Evolutionary conservation across 2,797 vertebrate species (phyloP).

Genomic region (Semaprochilodus insignis): DNA sequence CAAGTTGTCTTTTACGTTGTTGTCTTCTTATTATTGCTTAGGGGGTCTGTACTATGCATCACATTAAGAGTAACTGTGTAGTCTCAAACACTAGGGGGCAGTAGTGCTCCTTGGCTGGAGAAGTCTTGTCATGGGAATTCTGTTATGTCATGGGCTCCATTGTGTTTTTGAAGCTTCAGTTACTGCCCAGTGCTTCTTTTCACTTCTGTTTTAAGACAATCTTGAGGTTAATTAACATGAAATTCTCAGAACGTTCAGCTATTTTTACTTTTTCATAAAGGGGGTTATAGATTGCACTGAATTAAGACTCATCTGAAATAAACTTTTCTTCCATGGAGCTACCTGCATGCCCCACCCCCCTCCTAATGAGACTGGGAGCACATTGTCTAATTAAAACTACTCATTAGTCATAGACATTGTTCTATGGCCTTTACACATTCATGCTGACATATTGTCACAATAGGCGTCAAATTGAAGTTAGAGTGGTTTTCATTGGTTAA

Average conservation of each 20-base stretch:
- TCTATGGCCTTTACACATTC: too few relatives aligned
- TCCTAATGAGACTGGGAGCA: too few relatives aligned
- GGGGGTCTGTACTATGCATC: background rate
- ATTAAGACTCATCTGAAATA: background rate
- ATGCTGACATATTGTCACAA: too few relatives aligned
- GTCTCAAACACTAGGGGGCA: constrained; percentile 21
- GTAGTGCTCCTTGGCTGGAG: constrained; percentile 29
- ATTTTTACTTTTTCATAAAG: background rate
- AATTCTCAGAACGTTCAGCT: background rate
- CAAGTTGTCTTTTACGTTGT: background rate
- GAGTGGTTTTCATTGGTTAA: too few relatives aligned
- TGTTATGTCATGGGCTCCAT: background rate
- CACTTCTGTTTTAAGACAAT: background rate
- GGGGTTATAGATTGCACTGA: background rate
- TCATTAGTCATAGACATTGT: too few relatives aligned
- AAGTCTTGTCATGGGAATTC: constrained; percentile 7
- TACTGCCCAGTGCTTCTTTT: background rate
- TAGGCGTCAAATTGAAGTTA: too few relatives aligned
- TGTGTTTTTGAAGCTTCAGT: constrained; percentile 5
- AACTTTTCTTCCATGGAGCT: background rate
- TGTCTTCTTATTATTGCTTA: background rate
- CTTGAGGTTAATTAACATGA: background rate
- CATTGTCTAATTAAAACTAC: too few relatives aligned
- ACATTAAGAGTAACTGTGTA: background rate
- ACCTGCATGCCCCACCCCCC: too few relatives aligned